Evolutionary conservation across 2,113 vertebrate genomes (phyloP), one percentile per base, ranked within the genome.

Genomic region (Furnarius figulus): DNA sequence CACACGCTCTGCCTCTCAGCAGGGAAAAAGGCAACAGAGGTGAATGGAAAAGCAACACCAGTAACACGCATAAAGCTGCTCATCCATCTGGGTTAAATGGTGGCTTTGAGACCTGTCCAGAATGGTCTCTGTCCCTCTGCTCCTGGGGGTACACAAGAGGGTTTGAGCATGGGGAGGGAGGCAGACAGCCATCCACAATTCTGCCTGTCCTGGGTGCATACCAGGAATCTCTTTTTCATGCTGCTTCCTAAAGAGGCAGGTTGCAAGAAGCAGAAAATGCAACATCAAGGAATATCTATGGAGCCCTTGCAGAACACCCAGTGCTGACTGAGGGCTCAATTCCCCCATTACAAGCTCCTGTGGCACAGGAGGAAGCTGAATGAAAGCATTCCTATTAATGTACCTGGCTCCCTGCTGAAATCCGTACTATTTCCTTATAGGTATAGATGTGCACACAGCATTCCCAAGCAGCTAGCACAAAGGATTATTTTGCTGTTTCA

Each of bases 221-320:
- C 40, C 1, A 6, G 27, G n/a, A 76, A 33, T 42, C 47, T 39
- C 52, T 65, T 84, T 47, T 87, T 71, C 40, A 25, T 40, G 53
- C 27, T 10, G 61, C 42, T 93, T 88, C 78, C 62, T 66, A 23
- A 94, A 85, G 37, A 87, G 49, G 33, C n/a, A 61, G 63, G 33
- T 46, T 80, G n/a, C 20, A 39, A 42, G 2, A 6, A 83, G 70
- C 31, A 71, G 42, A 79, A 90, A 77, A 70, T 1, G 8, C 12
- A 78, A 30, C 15, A 76, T 0, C 0, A 3, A 75, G 25, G 31
- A 84, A 47, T 35, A 85, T 17, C 63, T 53, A 11, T 0, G 1
- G 35, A 89, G 35, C 72, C 24, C 72, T 14, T 52, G 71, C 37
- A 82, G n/a, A 85, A 72, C 20, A 71, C 21, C 18, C 31, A 56